Evolutionary conservation across 1,140 invertebrate species (phyloP), one percentile per base, ranked within the genome.

Genomic region (Bombus cullumanus): DNA sequence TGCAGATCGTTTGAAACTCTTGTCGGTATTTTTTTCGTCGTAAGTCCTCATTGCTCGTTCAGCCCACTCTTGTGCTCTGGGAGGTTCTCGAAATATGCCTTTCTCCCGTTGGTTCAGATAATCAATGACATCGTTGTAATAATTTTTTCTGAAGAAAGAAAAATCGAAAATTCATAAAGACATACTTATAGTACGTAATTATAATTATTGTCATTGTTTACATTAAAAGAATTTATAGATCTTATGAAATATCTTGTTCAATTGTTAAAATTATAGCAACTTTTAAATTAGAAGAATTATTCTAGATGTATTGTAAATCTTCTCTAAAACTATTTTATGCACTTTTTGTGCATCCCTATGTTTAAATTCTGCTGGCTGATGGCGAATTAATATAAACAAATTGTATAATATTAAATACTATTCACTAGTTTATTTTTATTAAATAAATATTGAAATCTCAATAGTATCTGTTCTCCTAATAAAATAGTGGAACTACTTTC

Each of bases 51-150:
- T 95, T 37, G 97, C 96, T 41, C 98, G 96, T 94, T 98, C 98
- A 43, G 97, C 96, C 98, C 97, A 98, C 68, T 97, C 98, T 93
- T 98, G 97, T 5, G 97, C 96, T 72, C 96, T 95, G 3, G 97
- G 98, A 57, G 96, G 96, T 81, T 98, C 97, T 31, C 96, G 95
- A 2, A 94, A 94, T 43, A 97, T 93, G 3, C 98, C 97, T 86
- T 96, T 96, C 91, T 97, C 96, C 78, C 97, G 96, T 91, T 97
- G 96, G 92, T 98, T 97, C 94, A 98, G 94, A 94, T 97, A 98
- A 89, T 97, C 97, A 91, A 98, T 98, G 62, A 97, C 96, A 91
- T 98, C 97, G 92, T 98, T 96, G 93, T 98, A 98, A 94, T 98
- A 98, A 94, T 97, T 98, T 94, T 97, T 96, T 94, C 95, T 95